These are phyloP conservation scores for Caerostris darwini DNA, from an alignment of 1,140 invertebrate species.

Conservation along the genomic window DNA sequence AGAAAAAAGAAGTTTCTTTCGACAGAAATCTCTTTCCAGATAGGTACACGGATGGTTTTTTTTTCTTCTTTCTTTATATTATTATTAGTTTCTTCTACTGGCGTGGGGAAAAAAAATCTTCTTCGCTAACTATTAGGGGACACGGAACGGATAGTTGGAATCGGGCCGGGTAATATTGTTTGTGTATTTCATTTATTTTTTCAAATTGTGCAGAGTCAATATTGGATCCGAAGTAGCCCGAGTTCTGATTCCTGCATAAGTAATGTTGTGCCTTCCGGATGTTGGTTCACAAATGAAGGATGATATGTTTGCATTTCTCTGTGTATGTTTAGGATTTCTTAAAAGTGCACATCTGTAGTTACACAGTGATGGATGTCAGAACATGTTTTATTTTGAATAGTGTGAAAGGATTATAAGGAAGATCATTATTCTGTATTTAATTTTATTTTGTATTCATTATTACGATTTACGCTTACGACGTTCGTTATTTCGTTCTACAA, in stretches of 20 bases:
- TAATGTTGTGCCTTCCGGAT: not conserved
- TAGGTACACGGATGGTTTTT: constrained; percentile 32
- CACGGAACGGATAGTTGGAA: not conserved
- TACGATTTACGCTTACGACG: too few relatives aligned
- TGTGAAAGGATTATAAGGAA: too few relatives aligned
- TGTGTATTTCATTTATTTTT: not conserved
- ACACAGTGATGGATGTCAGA: too few relatives aligned
- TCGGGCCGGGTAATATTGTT: not conserved
- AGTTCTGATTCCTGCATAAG: not conserved
- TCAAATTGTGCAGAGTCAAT: constrained; percentile 1
- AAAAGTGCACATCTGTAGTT: too few relatives aligned
- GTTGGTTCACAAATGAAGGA: not conserved
- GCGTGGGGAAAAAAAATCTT: not conserved
- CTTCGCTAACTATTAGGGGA: constrained; percentile 4
- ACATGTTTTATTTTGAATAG: too few relatives aligned
- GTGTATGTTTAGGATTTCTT: not conserved
- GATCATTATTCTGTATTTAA: too few relatives aligned
- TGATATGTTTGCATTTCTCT: not conserved
- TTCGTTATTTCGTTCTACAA: too few relatives aligned
- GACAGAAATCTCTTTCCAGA: constrained; percentile 21
- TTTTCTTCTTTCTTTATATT: not conserved
- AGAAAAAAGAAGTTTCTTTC: not conserved
- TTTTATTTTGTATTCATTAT: too few relatives aligned
- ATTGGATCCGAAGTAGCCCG: not conserved
- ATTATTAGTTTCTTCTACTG: too few relatives aligned